phyloP scores from a whole-genome alignment of 2,113 vertebrate genomes.

The Chlorocebus sabaeus region DNA sequence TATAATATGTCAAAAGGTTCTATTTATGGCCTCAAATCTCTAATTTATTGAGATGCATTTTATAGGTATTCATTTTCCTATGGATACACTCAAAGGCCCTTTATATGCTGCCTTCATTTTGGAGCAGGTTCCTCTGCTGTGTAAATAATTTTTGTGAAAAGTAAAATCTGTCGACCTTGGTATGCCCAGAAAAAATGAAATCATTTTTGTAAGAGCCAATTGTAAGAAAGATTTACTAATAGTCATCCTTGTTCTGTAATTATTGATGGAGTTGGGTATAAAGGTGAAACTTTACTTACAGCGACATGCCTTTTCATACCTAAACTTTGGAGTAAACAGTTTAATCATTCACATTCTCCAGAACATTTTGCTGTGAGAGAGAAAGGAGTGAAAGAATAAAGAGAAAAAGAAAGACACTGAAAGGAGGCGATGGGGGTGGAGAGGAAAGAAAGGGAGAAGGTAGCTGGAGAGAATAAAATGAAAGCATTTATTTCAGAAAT shows the following conservation, averaged over 20 bases:
- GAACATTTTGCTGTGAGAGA: conserved; percentile 30
- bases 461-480: not conserved
- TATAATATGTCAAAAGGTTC: conserved; percentile 22
- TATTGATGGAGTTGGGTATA: conserved; percentile 73
- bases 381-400: conserved; percentile 5
- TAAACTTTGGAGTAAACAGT: conserved; percentile 67
- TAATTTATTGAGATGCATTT: not conserved
- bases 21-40: not conserved
- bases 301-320: conserved; percentile 55
- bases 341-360: conserved; percentile 73
- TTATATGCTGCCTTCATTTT: not conserved
- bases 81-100: not conserved
- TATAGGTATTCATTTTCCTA: not conserved
- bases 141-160: conserved; percentile 31
- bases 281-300: conserved; percentile 73
- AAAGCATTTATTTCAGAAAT: conserved; percentile 5
- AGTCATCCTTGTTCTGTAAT: conserved; percentile 62
- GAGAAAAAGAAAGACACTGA: not conserved
- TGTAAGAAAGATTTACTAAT: conserved; percentile 44
- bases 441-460: not conserved
- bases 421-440: not conserved
- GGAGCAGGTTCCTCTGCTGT: not conserved
- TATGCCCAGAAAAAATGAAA: not conserved
- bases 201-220: conserved; percentile 33
- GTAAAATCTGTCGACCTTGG: not conserved